Conservation (phyloP, 1,140 invertebrate species). For the Sesamia nonagrioides region DNA sequence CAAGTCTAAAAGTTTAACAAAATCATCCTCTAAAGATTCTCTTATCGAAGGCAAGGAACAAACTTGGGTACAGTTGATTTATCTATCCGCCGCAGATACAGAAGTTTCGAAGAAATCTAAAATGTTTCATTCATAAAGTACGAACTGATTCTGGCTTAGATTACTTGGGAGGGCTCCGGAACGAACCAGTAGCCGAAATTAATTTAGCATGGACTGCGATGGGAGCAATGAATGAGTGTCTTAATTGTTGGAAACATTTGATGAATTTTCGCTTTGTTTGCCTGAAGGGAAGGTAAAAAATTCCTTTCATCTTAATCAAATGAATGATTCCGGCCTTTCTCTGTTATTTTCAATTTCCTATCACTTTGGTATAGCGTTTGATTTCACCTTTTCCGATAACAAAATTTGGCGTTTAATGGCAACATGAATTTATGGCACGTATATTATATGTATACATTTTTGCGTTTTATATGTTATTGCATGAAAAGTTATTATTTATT, state of each 20-base stretch:
- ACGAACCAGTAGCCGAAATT: conserved; percentile 43
- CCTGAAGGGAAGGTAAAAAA: neutral
- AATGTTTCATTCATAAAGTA: conserved; percentile 53
- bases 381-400: no score
- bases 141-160: conserved; percentile 44
- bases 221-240: conserved; percentile 28
- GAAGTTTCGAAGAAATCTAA: conserved; percentile 45
- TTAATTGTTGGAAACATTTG: conserved; percentile 42
- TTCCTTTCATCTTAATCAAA: neutral
- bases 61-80: conserved; percentile 45
- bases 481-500: no score
- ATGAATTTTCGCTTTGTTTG: conserved; percentile 26
- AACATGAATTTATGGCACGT: no score
- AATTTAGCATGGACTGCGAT: conserved; percentile 39
- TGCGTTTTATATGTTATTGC: no score
- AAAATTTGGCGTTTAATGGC: no score
- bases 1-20: conserved; percentile 32
- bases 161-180: conserved; percentile 35
- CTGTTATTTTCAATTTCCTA: neutral
- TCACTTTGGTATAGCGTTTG: no score
- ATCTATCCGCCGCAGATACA: conserved; percentile 43
- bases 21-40: conserved; percentile 47
- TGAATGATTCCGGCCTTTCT: neutral
- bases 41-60: conserved; percentile 41
- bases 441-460: no score